Percentiles rank a stretch among this genome's conserved stretches.
These are phyloP conservation scores for Crotalus viridis DNA, from an alignment of 2,113 vertebrate genomes.

Conservation along the genomic window DNA sequence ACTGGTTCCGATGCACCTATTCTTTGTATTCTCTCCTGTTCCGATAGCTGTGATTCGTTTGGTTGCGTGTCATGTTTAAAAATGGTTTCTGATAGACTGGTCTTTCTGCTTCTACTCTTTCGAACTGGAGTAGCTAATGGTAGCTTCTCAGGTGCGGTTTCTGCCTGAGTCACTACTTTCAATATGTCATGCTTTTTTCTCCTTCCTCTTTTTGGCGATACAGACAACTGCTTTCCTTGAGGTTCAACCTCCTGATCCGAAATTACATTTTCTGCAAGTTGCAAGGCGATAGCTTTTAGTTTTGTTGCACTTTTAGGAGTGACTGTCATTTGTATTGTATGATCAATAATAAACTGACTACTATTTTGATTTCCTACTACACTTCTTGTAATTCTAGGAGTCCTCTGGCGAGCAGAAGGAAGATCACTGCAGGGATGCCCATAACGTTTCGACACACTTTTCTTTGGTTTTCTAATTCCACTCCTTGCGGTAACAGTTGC, in stretches of 20 bases:
- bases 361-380: conserved; percentile 44
- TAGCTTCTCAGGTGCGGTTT: neutral
- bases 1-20: neutral
- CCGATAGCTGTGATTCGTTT: neutral
- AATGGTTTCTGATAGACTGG: neutral
- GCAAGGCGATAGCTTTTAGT: conserved; percentile 55
- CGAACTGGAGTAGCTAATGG: neutral
- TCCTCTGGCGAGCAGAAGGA: conserved; percentile 49
- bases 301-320: conserved; percentile 71
- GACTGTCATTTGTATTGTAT: conserved; percentile 31
- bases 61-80: neutral
- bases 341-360: conserved; percentile 37
- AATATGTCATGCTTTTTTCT: conserved; percentile 48
- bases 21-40: neutral
- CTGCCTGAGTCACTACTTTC: conserved; percentile 5
- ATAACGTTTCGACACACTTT: conserved; percentile 27
- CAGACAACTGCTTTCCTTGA: conserved; percentile 32
- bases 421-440: conserved; percentile 26
- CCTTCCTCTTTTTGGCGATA: conserved; percentile 67
- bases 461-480: conserved; percentile 50
- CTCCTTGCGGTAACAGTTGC: conserved; percentile 38
- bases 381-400: conserved; percentile 50
- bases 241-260: conserved; percentile 55
- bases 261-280: conserved; percentile 57
- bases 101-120: neutral